Evolutionary conservation across 2,888 invertebrate genomes (phyloP).

Genomic region (Aspidiotus rigidus): DNA sequence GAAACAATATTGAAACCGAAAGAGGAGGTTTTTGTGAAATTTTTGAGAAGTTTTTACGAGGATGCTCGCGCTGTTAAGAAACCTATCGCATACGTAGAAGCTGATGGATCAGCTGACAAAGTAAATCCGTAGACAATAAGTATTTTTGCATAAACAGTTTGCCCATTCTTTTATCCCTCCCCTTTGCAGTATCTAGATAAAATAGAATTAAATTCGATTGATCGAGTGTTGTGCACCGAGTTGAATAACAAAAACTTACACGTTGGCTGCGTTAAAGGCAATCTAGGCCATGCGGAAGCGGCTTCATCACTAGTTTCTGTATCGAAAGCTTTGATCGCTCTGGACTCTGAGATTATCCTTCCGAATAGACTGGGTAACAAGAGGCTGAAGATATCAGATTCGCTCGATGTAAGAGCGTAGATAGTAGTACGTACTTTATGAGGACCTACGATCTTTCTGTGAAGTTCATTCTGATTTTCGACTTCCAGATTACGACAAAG

Average conservation of each 20-base stretch:
- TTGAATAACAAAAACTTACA: slow-evolving; percentile 62
- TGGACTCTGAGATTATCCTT: slow-evolving; percentile 82
- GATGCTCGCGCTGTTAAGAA: slow-evolving; percentile 47
- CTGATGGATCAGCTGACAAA: slow-evolving; percentile 54
- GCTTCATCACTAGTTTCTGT: slow-evolving; percentile 80
- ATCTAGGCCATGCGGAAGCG: slow-evolving; percentile 96
- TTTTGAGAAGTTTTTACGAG: slow-evolving; percentile 45
- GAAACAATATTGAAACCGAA: slow-evolving; percentile 42
- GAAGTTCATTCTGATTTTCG: too few species aligned
- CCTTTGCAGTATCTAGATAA: slow-evolving; percentile 34
- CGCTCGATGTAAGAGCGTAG: too few species aligned
- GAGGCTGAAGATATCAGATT: too few species aligned
- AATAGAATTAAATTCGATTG: slow-evolving; percentile 85
- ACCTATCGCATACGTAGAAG: slow-evolving; percentile 50
- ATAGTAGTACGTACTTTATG: too few species aligned
- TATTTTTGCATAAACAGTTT: not conserved
- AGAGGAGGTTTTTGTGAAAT: slow-evolving; percentile 35
- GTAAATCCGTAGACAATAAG: slow-evolving; percentile 35
- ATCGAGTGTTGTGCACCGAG: slow-evolving; percentile 76
- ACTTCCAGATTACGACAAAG: slow-evolving; percentile 38
- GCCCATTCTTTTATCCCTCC: not conserved
- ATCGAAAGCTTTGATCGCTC: slow-evolving; percentile 81
- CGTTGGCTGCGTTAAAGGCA: slow-evolving; percentile 93
- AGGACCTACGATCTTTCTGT: too few species aligned
- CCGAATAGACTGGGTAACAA: slow-evolving; percentile 74